These are phyloP conservation scores for Halocaridina rubra DNA, from an alignment of 2,888 invertebrate genomes.

Conservation along the genomic window DNA sequence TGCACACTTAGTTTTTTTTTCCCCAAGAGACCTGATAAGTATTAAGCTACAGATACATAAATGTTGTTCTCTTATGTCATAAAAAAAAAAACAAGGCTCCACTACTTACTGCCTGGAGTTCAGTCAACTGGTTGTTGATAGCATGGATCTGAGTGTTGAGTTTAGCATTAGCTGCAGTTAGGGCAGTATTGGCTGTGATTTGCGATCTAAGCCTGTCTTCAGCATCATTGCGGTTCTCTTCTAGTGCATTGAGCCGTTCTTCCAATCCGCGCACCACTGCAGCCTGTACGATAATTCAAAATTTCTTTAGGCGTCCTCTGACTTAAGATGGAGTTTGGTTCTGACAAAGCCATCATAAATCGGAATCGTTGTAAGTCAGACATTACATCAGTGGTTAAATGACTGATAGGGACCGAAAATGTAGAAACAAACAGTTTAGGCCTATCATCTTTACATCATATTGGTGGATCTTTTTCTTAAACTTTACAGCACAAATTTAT, in stretches of 20 bases:
- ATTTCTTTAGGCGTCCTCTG: too few species aligned
- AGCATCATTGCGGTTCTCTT: constrained; percentile 32
- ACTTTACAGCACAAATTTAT: too few species aligned
- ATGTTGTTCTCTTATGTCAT: not conserved
- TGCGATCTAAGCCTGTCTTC: constrained; percentile 26
- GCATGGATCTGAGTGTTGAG: constrained; percentile 31
- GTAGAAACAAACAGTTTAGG: too few species aligned
- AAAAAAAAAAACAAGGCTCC: not conserved
- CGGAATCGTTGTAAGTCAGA: too few species aligned
- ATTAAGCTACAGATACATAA: not conserved
- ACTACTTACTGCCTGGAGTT: constrained; percentile 23
- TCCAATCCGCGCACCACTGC: constrained; percentile 17
- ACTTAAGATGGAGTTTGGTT: too few species aligned
- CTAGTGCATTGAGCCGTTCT: constrained; percentile 12
- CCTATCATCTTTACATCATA: too few species aligned
- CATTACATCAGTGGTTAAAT: too few species aligned
- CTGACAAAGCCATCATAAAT: too few species aligned
- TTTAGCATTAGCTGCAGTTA: constrained; percentile 22
- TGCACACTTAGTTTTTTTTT: not conserved
- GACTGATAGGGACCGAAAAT: too few species aligned
- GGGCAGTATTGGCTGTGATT: not conserved
- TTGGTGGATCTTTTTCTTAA: too few species aligned
- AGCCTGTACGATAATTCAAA: not conserved
- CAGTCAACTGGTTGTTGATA: constrained; percentile 22
- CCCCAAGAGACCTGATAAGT: not conserved